A percentile compares a stretch with the other conserved stretches of the same genome.
Evolutionary conservation across 2,113 vertebrate species (phyloP).

Genomic region (Gopherus flavomarginatus): DNA sequence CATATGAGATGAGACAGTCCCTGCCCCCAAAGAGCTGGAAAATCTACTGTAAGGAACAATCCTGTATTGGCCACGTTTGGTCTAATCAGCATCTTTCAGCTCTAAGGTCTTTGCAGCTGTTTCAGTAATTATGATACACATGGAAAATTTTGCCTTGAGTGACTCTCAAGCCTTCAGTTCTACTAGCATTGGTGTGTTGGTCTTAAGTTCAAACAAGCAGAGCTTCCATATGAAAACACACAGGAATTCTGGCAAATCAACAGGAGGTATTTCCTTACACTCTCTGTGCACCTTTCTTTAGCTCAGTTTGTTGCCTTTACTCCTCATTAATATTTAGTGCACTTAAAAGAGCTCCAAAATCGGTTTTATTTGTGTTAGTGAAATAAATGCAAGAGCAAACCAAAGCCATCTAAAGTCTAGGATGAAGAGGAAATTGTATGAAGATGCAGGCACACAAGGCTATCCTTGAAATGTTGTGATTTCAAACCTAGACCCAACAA

Average conservation of each 20-base stretch:
- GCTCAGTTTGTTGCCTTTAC: neutral
- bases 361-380: neutral
- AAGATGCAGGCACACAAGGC: neutral
- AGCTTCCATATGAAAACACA: neutral
- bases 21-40: neutral
- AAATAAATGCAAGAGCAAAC: neutral
- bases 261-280: neutral
- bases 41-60: neutral
- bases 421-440: neutral
- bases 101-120: neutral
- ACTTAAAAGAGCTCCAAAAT: constrained; percentile 1
- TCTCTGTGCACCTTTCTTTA: neutral
- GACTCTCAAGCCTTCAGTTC: neutral
- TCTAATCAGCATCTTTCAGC: neutral
- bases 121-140: neutral
- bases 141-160: neutral
- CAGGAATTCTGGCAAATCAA: neutral
- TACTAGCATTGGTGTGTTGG: neutral
- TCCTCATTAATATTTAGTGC: neutral
- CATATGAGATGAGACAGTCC: neutral
- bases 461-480: neutral
- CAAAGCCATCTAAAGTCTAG: neutral
- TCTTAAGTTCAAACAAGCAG: neutral
- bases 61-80: neutral
- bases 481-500: neutral